Evolutionary conservation across 2,113 vertebrate genomes (phyloP), one percentile per base, ranked within the genome.

Genomic region (Poeciliopsis occidentalis): DNA sequence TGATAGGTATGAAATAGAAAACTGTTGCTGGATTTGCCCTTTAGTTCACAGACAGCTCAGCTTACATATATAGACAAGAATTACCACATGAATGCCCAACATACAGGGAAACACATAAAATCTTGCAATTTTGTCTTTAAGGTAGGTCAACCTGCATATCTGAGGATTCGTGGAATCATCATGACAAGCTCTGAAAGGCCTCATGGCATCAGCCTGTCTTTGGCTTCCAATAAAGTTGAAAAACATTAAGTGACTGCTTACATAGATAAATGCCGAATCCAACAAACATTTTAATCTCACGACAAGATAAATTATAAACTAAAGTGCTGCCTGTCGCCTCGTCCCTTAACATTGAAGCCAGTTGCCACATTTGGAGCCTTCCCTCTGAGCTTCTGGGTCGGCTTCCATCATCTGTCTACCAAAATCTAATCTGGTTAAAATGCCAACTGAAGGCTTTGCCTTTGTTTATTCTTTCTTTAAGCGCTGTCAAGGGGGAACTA

Each of bases 1-100:
- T 80, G 72, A 87, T 69, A 32, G 54, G 61, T 67, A 75, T 80
- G 60, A 84, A 89, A 89, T 80, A 60, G 66, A 54, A 84, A 89
- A 69, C 65, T 61, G 32, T 64, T 72, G 76, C 78, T 87, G 87
- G 80, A 61, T 79, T 54, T 63, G 69, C 76, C 61, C 7, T 41
- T 41, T 64, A 63, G 26, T 86, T 69, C 66, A 75, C 0, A 12
- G 12, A 69, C 69, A 63, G 77, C 74, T 80, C 31, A 11, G 6
- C 34, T 62, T 60, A 15, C 24, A 54, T 6, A 6, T 39, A 68
- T 1, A 8, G 44, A 60, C 73, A 54, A 24, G 37, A 47, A 63
- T 41, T 61, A 39, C 17, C 12, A 12, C 24, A 32, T 8, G 39
- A 26, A 69, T 41, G 26, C 51, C 57, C 24, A 78, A 72, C 60